A percentile compares a stretch with the other conserved stretches of the same genome.
These are phyloP conservation scores for Oreochromis aureus DNA, from an alignment of 2,113 vertebrate species.

Conservation along the genomic window DNA sequence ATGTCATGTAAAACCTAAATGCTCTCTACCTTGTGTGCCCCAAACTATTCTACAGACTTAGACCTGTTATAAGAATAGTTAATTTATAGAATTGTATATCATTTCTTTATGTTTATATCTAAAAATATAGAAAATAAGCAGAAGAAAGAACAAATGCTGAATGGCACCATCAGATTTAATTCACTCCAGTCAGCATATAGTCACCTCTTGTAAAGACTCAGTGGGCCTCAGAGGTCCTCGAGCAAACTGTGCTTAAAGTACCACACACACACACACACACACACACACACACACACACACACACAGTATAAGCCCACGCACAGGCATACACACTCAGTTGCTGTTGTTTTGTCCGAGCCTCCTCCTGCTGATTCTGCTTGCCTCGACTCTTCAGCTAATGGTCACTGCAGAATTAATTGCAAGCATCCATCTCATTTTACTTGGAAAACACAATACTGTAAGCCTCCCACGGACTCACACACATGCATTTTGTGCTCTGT, in stretches of 20 bases:
- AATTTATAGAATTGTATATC: not conserved
- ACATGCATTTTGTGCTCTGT: not conserved
- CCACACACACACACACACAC: not conserved
- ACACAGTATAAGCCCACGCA: not conserved
- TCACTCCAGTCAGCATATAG: slow-evolving; percentile 15
- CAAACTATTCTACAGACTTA: not conserved
- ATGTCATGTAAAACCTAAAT: not conserved
- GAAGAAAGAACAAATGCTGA: not conserved
- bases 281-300: not conserved
- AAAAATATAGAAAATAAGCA: not conserved
- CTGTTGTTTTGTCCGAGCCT: not conserved
- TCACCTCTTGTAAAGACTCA: slow-evolving; percentile 9
- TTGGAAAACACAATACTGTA: slow-evolving; percentile 16
- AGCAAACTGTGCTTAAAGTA: slow-evolving; percentile 6
- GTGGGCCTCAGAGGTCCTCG: not conserved
- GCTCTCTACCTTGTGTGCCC: not conserved
- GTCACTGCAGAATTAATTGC: slow-evolving; percentile 52
- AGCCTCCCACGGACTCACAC: not conserved
- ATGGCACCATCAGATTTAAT: not conserved
- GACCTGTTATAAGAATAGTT: not conserved
- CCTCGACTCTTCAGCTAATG: slow-evolving; percentile 32
- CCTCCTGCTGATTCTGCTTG: slow-evolving; percentile 19
- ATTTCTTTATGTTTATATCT: not conserved
- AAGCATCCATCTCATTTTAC: slow-evolving; percentile 54
- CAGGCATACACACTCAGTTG: not conserved